A percentile compares a stretch with the other conserved stretches of the same genome.
phyloP scores from a whole-genome alignment of 2,113 vertebrate genomes.

The Butorides virescens region DNA sequence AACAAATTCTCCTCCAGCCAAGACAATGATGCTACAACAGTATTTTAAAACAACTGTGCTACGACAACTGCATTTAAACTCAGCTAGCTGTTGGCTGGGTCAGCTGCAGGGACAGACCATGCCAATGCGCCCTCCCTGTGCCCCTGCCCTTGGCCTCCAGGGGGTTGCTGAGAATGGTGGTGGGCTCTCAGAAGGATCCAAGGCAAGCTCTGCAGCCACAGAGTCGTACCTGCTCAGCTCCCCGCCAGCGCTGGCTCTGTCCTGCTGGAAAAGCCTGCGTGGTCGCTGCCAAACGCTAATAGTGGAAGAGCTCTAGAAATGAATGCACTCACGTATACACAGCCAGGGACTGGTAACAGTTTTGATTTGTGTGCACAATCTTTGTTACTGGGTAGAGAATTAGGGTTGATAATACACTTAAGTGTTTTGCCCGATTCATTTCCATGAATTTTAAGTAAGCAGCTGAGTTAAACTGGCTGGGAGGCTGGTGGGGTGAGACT shows the following conservation, averaged over 20 bases:
- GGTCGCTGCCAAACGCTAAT: rapidly evolving
- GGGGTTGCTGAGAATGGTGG: rapidly evolving
- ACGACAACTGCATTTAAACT: not conserved
- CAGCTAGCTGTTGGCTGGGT: not conserved
- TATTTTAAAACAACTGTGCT: not conserved
- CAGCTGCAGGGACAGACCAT: not conserved
- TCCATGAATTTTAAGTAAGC: not conserved
- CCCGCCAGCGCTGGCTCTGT: not conserved
- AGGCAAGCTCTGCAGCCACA: not conserved
- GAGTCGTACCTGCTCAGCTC: not conserved
- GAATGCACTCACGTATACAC: rapidly evolving
- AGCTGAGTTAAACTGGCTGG: not conserved
- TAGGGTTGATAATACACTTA: not conserved
- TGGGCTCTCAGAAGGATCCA: not conserved
- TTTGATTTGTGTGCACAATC: rapidly evolving
- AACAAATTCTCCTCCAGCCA: not conserved
- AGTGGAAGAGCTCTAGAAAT: not conserved
- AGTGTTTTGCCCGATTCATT: not conserved
- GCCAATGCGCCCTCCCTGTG: not conserved
- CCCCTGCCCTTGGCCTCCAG: not conserved
- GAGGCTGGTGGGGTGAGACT: not conserved
- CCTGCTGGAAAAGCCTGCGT: not conserved
- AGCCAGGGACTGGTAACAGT: not conserved
- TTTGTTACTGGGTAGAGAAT: not conserved
- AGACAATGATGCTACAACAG: not conserved